Evolutionary conservation across 2,888 invertebrate genomes (phyloP).

Genomic region (Willowsia nigromaculata): DNA sequence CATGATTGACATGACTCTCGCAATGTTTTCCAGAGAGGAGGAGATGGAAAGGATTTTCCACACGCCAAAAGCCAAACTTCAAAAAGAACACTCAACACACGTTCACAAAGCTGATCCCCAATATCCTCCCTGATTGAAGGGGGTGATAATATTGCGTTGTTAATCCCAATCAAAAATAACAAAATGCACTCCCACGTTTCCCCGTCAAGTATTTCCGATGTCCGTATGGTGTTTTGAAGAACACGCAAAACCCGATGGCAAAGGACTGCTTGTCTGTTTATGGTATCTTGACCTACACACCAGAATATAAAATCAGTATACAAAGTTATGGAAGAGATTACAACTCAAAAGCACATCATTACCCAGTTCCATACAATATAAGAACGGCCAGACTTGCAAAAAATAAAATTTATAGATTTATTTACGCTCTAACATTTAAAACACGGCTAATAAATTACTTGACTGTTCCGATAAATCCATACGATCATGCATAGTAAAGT

Average conservation of each 20-base stretch:
- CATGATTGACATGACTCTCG: constrained; percentile 95
- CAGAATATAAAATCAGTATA: not conserved
- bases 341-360: constrained; percentile 79
- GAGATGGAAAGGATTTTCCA: constrained; percentile 93
- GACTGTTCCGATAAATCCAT: too few relatives aligned
- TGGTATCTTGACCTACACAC: constrained; percentile 90
- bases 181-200: constrained; percentile 95
- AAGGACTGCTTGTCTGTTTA: constrained; percentile 94
- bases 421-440: too few relatives aligned
- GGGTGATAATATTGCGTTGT: constrained; percentile 93
- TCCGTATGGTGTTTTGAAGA: constrained; percentile 89
- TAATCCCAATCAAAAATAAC: constrained; percentile 92
- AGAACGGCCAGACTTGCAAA: constrained; percentile 93
- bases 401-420: constrained; percentile 79
- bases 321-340: not conserved
- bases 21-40: constrained; percentile 96
- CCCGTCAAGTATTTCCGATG: constrained; percentile 87
- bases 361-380: constrained; percentile 91
- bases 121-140: constrained; percentile 96
- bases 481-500: too few relatives aligned
- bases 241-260: constrained; percentile 94
- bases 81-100: constrained; percentile 95
- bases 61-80: constrained; percentile 92
- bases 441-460: too few relatives aligned
- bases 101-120: constrained; percentile 96